Evolutionary conservation across 2,888 invertebrate species (phyloP).

Genomic region (Acronicta leporina): DNA sequence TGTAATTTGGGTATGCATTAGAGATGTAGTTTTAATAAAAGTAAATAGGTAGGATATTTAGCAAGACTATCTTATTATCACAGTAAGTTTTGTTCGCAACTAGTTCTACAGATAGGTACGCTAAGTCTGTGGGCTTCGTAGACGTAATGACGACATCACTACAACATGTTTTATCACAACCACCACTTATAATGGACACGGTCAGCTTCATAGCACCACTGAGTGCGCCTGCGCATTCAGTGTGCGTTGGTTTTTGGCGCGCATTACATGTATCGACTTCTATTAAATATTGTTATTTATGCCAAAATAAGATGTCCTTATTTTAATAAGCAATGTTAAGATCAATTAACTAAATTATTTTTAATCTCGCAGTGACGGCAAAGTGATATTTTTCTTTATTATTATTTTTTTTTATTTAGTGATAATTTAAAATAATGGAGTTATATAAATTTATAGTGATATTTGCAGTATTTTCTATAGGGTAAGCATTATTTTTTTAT

Average conservation of each 20-base stretch:
- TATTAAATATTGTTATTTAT: slow-evolving; percentile 25
- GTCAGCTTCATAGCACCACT: slow-evolving; percentile 32
- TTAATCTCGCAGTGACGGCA: slow-evolving; percentile 31
- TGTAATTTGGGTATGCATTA: too few species aligned
- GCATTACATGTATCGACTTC: slow-evolving; percentile 40
- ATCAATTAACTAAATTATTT: slow-evolving; percentile 21
- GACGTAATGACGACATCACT: slow-evolving; percentile 42
- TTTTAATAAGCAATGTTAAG: slow-evolving; percentile 28
- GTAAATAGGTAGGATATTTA: too few species aligned
- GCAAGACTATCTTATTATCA: too few species aligned
- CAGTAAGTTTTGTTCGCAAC: background rate
- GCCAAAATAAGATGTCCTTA: slow-evolving; percentile 18
- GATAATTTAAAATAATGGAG: slow-evolving; percentile 41
- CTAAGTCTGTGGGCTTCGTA: slow-evolving; percentile 3
- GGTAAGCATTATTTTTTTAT: slow-evolving; percentile 42
- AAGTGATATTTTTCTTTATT: slow-evolving; percentile 46
- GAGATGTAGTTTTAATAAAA: too few species aligned
- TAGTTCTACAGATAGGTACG: slow-evolving; percentile 11
- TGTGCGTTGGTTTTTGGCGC: slow-evolving; percentile 51
- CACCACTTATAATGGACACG: slow-evolving; percentile 22
- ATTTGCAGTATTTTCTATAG: slow-evolving; percentile 48
- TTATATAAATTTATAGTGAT: slow-evolving; percentile 40
- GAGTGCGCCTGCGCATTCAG: slow-evolving; percentile 47
- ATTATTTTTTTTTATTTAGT: slow-evolving; percentile 18
- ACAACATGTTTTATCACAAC: slow-evolving; percentile 39